Evolutionary conservation across 2,113 vertebrate species (phyloP), one percentile per base, ranked within the genome.

Genomic region (Ictalurus punctatus): DNA sequence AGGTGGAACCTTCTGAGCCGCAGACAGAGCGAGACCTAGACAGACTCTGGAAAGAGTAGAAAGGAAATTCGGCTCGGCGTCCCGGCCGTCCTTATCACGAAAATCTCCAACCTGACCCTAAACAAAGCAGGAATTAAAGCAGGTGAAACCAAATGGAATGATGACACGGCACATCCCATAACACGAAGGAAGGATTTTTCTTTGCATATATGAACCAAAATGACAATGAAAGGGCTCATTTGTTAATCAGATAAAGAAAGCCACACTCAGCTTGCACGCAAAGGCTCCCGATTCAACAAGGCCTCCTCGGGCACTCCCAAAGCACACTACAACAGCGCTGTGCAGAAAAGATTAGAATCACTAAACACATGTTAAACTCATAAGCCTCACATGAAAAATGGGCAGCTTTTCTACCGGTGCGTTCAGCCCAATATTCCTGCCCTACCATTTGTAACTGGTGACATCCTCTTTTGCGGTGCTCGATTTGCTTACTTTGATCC

Each of bases 131-230:
- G 91, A 91, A 90, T 93, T 91, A 90, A 88, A 86, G 81, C 78
- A 92, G 90, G 93, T 92, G 90, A 91, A 93, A 76, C 93, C 91
- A 89, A 93, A 92, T 92, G 91, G 92, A 88, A 87, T 85, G 79
- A 79, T 84, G 84, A 61, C 88, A 90, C 90, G 92, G 90, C 84
- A 84, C 91, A 86, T 86, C 86, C 87, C 89, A 88, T 83, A 90
- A 92, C 61, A 89, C 90, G 56, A 92, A 92, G 93, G 92, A 95
- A 90, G 91, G n/a, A 86, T 78, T 83, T 86, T 95, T 96, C 95
- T 95, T 96, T 95, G 95, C 95, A 95, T 95, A 95, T 92, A 93
- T 93, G 93, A 93, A 92, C 92, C 89, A 95, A 95, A 95, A 95
- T 93, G 93, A 93, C 93, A 94, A 95, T 95, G 94, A 95, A 94